phyloP scores from a whole-genome alignment of 2,113 vertebrate genomes.

The Recurvirostra avosetta region DNA sequence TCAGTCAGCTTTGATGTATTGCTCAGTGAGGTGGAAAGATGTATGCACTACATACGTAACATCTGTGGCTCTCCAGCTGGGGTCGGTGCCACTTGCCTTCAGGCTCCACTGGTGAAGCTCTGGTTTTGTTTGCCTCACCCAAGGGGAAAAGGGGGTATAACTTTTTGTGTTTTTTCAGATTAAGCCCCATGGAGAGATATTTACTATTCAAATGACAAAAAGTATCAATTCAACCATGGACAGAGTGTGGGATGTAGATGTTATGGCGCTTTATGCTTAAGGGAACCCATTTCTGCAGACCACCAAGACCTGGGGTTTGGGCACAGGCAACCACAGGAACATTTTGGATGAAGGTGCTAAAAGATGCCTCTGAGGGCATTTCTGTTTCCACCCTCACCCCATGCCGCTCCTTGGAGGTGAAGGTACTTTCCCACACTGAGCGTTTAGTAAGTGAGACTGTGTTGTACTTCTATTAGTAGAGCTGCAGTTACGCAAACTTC shows the following conservation, averaged over 20 bases:
- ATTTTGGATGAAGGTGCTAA: fast-evolving
- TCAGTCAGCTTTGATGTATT: neutral
- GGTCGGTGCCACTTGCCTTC: fast-evolving
- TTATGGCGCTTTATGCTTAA: neutral
- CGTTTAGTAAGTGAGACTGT: neutral
- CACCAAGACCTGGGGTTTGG: neutral
- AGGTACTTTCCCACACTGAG: neutral
- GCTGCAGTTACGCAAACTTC: neutral
- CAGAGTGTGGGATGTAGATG: too few relatives aligned
- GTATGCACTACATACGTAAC: neutral
- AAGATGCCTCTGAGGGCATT: neutral
- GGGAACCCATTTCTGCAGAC: neutral
- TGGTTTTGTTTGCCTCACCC: neutral
- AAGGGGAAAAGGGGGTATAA: neutral
- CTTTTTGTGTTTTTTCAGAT: neutral
- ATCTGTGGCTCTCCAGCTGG: neutral
- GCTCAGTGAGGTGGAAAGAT: neutral
- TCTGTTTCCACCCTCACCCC: neutral
- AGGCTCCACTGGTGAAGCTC: neutral
- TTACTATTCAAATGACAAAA: neutral
- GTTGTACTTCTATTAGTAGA: neutral
- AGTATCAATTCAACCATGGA: neutral
- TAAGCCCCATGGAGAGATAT: neutral
- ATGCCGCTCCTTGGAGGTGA: neutral
- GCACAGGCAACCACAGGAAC: neutral